Evolutionary conservation across 1,140 invertebrate species (phyloP).

Genomic region (Drosophila cardini): DNA sequence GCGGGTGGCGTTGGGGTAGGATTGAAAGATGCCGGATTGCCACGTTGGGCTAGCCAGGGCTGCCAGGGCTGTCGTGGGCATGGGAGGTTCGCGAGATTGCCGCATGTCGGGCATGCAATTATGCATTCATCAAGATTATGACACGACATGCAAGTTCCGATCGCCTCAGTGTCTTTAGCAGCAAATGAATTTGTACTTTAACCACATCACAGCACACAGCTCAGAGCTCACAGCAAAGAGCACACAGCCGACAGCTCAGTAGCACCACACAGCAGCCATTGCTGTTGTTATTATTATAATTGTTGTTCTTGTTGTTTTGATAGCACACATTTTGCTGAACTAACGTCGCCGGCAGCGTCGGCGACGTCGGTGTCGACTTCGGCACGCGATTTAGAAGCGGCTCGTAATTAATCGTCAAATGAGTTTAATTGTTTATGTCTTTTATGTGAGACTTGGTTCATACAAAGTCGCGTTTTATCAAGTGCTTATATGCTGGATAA

Average conservation of each 20-base stretch:
- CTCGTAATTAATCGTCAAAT: constrained; percentile 82
- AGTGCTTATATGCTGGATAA: constrained; percentile 57
- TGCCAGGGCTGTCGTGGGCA: not conserved
- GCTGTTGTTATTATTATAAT: constrained; percentile 23
- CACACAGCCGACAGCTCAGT: not conserved
- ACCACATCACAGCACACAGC: constrained; percentile 11
- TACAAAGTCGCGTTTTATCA: constrained; percentile 60
- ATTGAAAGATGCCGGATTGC: constrained; percentile 3
- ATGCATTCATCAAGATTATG: constrained; percentile 84
- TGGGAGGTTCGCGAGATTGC: constrained; percentile 24
- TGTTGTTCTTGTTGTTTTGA: constrained; percentile 64
- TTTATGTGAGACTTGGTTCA: constrained; percentile 53
- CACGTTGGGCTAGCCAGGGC: constrained; percentile 13
- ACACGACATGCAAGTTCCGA: constrained; percentile 81
- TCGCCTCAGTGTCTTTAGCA: constrained; percentile 45
- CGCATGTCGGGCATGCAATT: constrained; percentile 72
- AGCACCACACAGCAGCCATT: constrained; percentile 17
- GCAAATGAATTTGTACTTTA: constrained; percentile 45
- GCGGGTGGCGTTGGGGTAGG: not conserved
- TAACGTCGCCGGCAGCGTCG: constrained; percentile 2
- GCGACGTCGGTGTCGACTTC: constrained; percentile 38
- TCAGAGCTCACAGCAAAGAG: no score
- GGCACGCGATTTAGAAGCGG: constrained; percentile 74
- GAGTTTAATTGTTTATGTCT: constrained; percentile 82
- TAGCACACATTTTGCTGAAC: constrained; percentile 74